Base-by-base conservation (phyloP, 2,797 vertebrate species). In the Melanotaenia parkinsoni region DNA sequence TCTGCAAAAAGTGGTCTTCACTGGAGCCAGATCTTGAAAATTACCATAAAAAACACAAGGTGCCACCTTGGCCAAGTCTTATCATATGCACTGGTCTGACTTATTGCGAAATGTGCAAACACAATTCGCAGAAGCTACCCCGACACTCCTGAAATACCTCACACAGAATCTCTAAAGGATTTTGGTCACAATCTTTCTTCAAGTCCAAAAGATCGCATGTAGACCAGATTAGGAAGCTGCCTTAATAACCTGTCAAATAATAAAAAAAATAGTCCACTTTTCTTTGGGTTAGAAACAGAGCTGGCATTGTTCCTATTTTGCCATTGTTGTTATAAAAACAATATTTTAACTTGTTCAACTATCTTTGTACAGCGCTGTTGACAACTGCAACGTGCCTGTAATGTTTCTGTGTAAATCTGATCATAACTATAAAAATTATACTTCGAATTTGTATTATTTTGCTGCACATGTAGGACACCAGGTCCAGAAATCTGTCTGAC, bases 401-500 rank as follows among this genome's bases (percentile, higher is more conserved):
- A 45, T 45, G 16, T 45, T 20, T 43, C 13, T 43, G 38, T 43
- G 38, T 45, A 45, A 45, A 26, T 13, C n/a, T 35, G 12, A 35
- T 18, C 6, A 35, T 1, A 66, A 66, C 2, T 40, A 5, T 12
- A 30, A 45, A 45, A 45, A 20, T 45, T 45, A 43, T 43, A 4
- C 14, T 43, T 4, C 40, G 20, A 45, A 45, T 45, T 45, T 7
- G 14, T 13, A 18, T 20, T 45, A 20, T 72, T 53, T 37, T 22
- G 26, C 47, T 72, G 58, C 28, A 59, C 45, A 76, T 80, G 18
- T 51, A 57, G 69, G 59, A 75, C 63, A 80, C 3, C 14, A 66
- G 53, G 13, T 62, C 69, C 38, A 63, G 67, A 72, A 57, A 70
- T 66, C 37, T 54, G 66, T 74, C 67, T 40, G 28, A 43, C 43